Conservation (phyloP, 2,888 invertebrate genomes). For the Noctua comes region DNA sequence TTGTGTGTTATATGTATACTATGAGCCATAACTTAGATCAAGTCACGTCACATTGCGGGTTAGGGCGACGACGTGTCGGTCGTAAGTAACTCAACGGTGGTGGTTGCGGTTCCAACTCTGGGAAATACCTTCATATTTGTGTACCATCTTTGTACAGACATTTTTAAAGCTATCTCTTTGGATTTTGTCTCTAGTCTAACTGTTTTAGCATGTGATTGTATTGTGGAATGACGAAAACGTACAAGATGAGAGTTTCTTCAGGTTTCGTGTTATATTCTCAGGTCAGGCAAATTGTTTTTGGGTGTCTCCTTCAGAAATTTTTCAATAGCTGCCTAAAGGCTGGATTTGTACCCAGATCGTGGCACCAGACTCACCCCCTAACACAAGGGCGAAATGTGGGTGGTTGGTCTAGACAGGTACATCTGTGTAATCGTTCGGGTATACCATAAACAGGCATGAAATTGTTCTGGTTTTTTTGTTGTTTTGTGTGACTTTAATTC, state of each 20-base stretch:
- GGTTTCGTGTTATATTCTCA: background rate
- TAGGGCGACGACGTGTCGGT: background rate
- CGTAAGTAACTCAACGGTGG: conserved; percentile 22
- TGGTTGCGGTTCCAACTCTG: conserved; percentile 22
- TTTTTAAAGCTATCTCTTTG: conserved; percentile 5
- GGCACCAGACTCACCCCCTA: background rate
- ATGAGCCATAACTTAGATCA: conserved; percentile 17
- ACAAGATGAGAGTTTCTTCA: background rate
- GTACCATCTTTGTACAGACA: conserved; percentile 13
- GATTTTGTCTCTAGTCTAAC: background rate
- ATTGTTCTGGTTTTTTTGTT: background rate
- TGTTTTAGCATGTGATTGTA: background rate
- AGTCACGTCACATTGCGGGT: conserved; percentile 23
- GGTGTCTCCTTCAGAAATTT: background rate
- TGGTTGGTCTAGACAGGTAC: background rate
- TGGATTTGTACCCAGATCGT: background rate
- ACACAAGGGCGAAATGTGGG: background rate
- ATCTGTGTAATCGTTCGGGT: background rate
- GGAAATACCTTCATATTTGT: conserved; percentile 16
- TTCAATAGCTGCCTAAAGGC: background rate
- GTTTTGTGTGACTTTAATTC: background rate
- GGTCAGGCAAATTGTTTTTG: background rate
- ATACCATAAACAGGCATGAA: background rate
- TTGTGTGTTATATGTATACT: too few species aligned
- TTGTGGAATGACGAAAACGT: background rate